Base-by-base conservation (phyloP, 1,140 invertebrate species). In the Anoplophora glabripennis region DNA sequence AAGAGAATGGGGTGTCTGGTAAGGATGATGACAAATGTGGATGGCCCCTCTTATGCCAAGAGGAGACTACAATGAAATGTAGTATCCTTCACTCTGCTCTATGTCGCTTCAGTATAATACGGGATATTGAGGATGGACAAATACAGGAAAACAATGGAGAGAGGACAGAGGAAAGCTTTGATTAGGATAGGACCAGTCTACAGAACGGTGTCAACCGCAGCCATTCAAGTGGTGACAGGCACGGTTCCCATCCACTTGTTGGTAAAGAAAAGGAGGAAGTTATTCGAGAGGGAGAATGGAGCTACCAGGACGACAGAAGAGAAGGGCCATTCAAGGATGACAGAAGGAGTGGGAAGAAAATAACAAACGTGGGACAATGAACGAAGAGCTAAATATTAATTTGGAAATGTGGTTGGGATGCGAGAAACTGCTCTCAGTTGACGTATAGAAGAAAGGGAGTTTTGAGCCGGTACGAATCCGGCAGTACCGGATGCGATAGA, bases 51-150 rank as follows among this genome's bases (percentile, higher is more conserved):
- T 11, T 14, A 33, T 1, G 10, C 7, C 1, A 57, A 48, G 14
- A 57, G 63, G 28, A 53, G 41, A 33, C 17, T 51, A 1, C 36
- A 61, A 1, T 28, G 9, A 4, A 17, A 14, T 1, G 53, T 49
- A 4, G 15, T 36, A 11, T 18, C 47, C 3, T 57, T 53, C 7
- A 53, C 45, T 1, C 4, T 64, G 4, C 42, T 57, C 4, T 64
- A 64, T 57, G 63, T 14, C 11, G 59, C 63, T 7, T 57, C 57
- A 33, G 38, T 61, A 17, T 64, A 58, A 58, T 1, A 17, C 1
- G 15, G 36, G 1, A 59, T 40, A 3, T 8, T 65, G 7, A 44
- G 21, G n/a, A 21, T 33, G 8, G 12, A 58, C 12, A 42, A 42
- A 12, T 52, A 57, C 12, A 38, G 34, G 34, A 14, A 49, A 7